Base-by-base conservation (phyloP, 1,140 invertebrate species). In the Druon quercuslanigerum region DNA sequence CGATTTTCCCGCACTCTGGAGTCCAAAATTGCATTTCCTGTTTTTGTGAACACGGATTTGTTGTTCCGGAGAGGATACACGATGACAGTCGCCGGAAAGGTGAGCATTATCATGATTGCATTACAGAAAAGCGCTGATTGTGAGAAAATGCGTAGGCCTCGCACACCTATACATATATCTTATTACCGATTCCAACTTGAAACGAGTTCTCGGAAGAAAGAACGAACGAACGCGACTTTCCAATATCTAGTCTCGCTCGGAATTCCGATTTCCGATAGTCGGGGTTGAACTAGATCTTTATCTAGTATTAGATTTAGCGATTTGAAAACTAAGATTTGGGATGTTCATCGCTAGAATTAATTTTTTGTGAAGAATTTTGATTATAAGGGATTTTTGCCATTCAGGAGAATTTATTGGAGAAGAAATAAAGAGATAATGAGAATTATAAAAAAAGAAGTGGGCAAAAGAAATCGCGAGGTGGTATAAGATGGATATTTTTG, bases 1-100 rank as follows among this genome's bases (percentile, higher is more conserved):
- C 74, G 25, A 33, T 56, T 74, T 72, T 73, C 50, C 50, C 60
- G 25, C 25, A 25, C 60, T n/a, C 60, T 66, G 25, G 33, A 9
- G 25, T n/a, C 14, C 16, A 16, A 13, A n/a, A 2, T 66, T 40
- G 33, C 14, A 40, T 66, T 66, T 66, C 60, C 25, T 66, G 60
- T n/a, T 33, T 4, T 20, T 25, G 46, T 66, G 33, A 66, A 40
- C 40, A 40, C 60, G 60, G 40, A 66, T 66, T 66, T 66, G 40
- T 66, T 40, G 40, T 66, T 66, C 33, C 20, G 20, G 40, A 46
- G 40, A 73, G 71, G 66, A 72, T 72, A 57, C 75, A 80, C 16
- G 72, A 81, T 81, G 80, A 81, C 80, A 70, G 80, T 81, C 50
- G 80, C 80, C 54, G 80, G 80, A 79, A 81, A 81, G 80, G 80